These are phyloP conservation scores for Stylophora pistillata DNA, from an alignment of 64 coral and sea anemone genomes.

Conservation along the genomic window DNA sequence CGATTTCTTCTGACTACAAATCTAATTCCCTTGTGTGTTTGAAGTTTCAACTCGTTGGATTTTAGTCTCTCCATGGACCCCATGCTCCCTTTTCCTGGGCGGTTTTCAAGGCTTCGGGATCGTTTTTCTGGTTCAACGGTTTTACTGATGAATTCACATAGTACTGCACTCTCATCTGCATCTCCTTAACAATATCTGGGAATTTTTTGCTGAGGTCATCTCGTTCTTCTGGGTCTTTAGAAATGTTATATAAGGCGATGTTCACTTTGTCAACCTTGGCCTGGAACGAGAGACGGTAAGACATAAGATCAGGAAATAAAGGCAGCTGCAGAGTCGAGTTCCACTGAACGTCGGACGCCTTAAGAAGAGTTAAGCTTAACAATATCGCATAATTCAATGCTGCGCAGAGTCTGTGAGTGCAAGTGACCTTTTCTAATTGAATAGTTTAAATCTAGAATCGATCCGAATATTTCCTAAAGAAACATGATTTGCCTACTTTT, in stretches of 20 bases:
- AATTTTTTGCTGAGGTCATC: constrained; percentile 18
- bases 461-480: too few species aligned
- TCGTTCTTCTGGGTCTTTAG: constrained; percentile 58
- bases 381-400: neutral
- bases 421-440: too few species aligned
- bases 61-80: constrained; percentile 47
- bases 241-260: constrained; percentile 48
- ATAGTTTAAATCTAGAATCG: too few species aligned
- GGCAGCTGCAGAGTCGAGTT: neutral
- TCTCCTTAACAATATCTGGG: constrained; percentile 32
- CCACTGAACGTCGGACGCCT: too few species aligned
- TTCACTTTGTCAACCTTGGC: neutral
- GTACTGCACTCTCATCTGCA: constrained; percentile 32
- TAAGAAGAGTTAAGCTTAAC: neutral
- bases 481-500: too few species aligned
- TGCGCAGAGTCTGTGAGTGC: neutral
- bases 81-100: constrained; percentile 36
- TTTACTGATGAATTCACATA: constrained; percentile 32
- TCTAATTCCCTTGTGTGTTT: constrained; percentile 17
- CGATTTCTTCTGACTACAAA: too few species aligned
- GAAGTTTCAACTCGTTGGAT: neutral
- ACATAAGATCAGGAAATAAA: neutral
- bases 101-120: constrained; percentile 26
- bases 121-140: neutral
- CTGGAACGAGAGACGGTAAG: neutral